Evolutionary conservation across 1,140 invertebrate species (phyloP).

Genomic region (Cephus cinctus): DNA sequence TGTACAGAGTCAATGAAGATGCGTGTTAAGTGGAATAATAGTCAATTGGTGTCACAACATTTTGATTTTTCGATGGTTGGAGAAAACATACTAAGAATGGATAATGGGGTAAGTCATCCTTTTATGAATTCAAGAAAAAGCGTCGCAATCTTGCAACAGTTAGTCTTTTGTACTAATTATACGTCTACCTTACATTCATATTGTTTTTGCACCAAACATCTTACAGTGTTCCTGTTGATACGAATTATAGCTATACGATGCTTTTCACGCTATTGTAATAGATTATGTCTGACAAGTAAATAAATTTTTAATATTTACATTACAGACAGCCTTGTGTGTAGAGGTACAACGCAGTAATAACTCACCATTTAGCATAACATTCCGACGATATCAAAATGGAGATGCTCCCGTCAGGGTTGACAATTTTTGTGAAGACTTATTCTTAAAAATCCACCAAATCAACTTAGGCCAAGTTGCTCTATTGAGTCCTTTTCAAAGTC

Average conservation of each 20-base stretch:
- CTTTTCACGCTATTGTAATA: no score
- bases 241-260: no score
- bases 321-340: slow-evolving; percentile 72
- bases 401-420: slow-evolving; percentile 78
- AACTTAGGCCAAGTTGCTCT: slow-evolving; percentile 71
- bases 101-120: slow-evolving; percentile 78
- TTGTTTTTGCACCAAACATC: no score
- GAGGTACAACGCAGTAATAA: slow-evolving; percentile 71
- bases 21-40: slow-evolving; percentile 77
- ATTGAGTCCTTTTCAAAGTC: slow-evolving; percentile 73
- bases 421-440: slow-evolving; percentile 79
- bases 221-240: no score
- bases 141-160: no score
- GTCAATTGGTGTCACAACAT: slow-evolving; percentile 73
- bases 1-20: slow-evolving; percentile 78
- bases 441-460: slow-evolving; percentile 78
- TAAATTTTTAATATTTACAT: slow-evolving; percentile 20
- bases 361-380: slow-evolving; percentile 70
- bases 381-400: slow-evolving; percentile 67
- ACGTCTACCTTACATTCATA: no score
- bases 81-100: slow-evolving; percentile 76
- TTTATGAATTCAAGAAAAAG: no score
- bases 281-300: neutral
- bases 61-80: slow-evolving; percentile 71
- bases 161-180: no score